Percentiles rank a stretch among this genome's conserved stretches.
phyloP scores from a whole-genome alignment of 2,888 invertebrate genomes.

The Agrenia bidenticulata region DNA sequence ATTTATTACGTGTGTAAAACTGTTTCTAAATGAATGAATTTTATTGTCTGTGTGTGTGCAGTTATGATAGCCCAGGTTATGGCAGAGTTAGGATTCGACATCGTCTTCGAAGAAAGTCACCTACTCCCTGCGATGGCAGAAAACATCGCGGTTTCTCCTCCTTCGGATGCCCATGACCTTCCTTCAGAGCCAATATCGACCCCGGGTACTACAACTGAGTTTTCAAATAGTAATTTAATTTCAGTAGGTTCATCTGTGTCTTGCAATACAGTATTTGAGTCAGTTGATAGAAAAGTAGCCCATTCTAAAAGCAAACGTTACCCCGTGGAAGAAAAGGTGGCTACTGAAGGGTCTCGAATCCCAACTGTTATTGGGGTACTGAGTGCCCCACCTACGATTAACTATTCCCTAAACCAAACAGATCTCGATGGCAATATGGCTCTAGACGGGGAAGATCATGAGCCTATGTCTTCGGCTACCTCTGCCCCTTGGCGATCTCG shows the following conservation, averaged over 20 bases:
- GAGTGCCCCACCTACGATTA: conserved; percentile 1
- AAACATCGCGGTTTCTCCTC: conserved; percentile 27
- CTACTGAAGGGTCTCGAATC: conserved; percentile 27
- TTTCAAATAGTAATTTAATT: neutral
- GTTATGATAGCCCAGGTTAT: conserved; percentile 51
- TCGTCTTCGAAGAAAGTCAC: conserved; percentile 47
- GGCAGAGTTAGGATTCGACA: conserved; percentile 51
- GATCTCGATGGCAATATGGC: neutral
- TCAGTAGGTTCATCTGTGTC: no score
- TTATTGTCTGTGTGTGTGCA: conserved; percentile 27
- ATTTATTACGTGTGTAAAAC: neutral
- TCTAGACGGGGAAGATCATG: neutral
- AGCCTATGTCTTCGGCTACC: neutral
- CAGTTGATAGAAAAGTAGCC: no score
- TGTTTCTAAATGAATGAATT: neutral
- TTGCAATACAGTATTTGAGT: no score
- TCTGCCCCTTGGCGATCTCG: neutral
- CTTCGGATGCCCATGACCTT: neutral
- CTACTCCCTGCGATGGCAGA: conserved; percentile 37
- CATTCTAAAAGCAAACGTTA: no score
- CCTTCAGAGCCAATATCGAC: neutral
- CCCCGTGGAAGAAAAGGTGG: no score
- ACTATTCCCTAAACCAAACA: neutral
- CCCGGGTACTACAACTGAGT: conserved; percentile 1
- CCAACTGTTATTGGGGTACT: conserved; percentile 33